These are phyloP conservation scores for Microctenopoma lineatum DNA, from an alignment of 2,797 vertebrate species.

Conservation along the genomic window DNA sequence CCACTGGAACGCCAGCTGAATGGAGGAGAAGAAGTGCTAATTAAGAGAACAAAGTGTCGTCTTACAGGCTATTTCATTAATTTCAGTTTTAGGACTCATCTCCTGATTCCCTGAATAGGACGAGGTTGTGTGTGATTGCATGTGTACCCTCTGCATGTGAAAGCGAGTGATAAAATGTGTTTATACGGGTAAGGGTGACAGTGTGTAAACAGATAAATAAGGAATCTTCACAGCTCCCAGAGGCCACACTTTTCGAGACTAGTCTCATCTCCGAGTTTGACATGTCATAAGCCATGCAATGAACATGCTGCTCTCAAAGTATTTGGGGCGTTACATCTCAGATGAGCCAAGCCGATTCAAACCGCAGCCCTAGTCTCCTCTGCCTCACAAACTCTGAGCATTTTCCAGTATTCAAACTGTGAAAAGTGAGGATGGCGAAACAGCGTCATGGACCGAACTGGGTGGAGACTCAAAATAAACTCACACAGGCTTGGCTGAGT, in stretches of 20 bases:
- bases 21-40: constrained; percentile 81
- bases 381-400: constrained; percentile 66
- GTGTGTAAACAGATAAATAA: constrained; percentile 79
- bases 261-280: constrained; percentile 66
- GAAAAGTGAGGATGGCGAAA: constrained; percentile 80
- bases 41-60: constrained; percentile 84
- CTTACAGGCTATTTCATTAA: constrained; percentile 76
- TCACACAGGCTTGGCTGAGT: constrained; percentile 72
- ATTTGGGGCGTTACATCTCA: constrained; percentile 77
- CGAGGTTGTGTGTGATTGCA: constrained; percentile 46
- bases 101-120: constrained; percentile 53
- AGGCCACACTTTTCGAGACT: constrained; percentile 55
- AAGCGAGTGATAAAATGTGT: constrained; percentile 49
- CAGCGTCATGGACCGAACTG: constrained; percentile 79
- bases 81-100: constrained; percentile 69
- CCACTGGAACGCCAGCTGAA: constrained; percentile 82
- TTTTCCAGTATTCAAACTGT: constrained; percentile 80
- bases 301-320: constrained; percentile 71
- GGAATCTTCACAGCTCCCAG: constrained; percentile 63
- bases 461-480: constrained; percentile 83
- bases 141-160: constrained; percentile 29
- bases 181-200: constrained; percentile 62
- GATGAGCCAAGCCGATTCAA: constrained; percentile 70
- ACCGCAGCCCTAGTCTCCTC: constrained; percentile 71
- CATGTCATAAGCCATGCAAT: constrained; percentile 64